Evolutionary conservation across 2,888 invertebrate genomes (phyloP).

Genomic region (Stenurella melanura): DNA sequence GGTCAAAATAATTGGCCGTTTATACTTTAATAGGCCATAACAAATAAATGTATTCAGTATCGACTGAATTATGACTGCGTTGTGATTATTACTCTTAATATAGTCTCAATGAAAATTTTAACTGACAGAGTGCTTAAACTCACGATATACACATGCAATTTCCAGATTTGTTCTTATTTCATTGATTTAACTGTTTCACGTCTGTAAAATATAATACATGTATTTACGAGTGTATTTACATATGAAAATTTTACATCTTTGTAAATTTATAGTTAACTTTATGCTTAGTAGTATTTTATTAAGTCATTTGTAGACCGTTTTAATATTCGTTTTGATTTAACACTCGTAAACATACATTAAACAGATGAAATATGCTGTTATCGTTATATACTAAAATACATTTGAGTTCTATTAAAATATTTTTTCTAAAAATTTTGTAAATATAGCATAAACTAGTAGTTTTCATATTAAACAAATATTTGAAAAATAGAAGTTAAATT

Average conservation of each 20-base stretch:
- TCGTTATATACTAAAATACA: not conserved
- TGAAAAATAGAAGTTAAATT: no score
- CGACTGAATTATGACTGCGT: no score
- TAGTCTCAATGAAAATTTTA: no score
- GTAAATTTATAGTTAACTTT: conserved; percentile 3
- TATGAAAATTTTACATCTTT: not conserved
- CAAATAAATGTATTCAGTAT: no score
- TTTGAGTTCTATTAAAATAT: not conserved
- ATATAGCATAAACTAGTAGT: not conserved
- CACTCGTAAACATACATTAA: conserved; percentile 5
- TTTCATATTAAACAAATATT: no score
- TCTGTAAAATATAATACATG: not conserved
- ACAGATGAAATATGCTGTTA: not conserved
- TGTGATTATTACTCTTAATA: no score
- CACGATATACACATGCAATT: not conserved
- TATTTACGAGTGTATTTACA: not conserved
- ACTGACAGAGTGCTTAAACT: not conserved
- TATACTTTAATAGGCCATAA: no score
- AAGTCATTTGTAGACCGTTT: conserved; percentile 7
- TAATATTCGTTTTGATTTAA: conserved; percentile 7
- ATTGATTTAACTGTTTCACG: not conserved
- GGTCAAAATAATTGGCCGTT: no score
- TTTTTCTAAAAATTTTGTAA: not conserved
- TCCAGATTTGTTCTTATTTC: not conserved
- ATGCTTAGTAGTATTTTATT: conserved; percentile 1